A percentile compares a stretch with the other conserved stretches of the same genome.
These are phyloP conservation scores for Cephalopachus bancanus DNA, from an alignment of 2,797 vertebrate species.

Conservation along the genomic window DNA sequence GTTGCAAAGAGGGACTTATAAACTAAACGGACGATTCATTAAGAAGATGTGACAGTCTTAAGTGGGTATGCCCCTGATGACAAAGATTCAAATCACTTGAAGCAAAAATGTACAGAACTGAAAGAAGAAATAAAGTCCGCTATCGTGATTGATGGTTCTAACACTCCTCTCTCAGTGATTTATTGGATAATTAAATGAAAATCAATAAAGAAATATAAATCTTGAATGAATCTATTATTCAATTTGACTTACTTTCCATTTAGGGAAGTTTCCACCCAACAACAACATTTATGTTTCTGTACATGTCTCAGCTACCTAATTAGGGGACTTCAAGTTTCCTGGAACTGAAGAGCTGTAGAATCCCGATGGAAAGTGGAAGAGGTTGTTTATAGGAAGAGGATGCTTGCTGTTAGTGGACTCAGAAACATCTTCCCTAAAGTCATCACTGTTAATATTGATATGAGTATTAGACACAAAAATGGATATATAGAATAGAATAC, in stretches of 20 bases:
- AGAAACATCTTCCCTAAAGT: not conserved
- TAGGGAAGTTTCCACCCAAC: not conserved
- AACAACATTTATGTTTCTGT: not conserved
- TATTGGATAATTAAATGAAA: not conserved
- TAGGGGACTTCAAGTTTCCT: not conserved
- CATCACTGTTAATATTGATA: not conserved
- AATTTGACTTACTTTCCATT: not conserved
- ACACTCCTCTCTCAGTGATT: not conserved
- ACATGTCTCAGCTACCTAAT: not conserved
- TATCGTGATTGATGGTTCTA: not conserved
- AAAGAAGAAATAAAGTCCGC: not conserved
- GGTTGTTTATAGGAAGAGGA: not conserved
- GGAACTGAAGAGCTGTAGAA: not conserved
- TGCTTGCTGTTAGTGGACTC: not conserved
- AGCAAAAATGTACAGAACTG: not conserved
- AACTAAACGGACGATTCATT: not conserved
- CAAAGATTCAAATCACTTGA: not conserved
- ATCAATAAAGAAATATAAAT: not conserved
- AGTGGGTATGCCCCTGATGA: not conserved
- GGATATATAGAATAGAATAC: fast-evolving
- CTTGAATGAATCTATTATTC: not conserved
- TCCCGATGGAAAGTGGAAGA: not conserved
- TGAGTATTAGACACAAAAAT: not conserved
- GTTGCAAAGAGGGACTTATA: not conserved
- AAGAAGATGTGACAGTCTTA: not conserved